Percentiles rank a stretch among this genome's conserved stretches.
These are phyloP conservation scores for Endotricha flammealis DNA, from an alignment of 2,888 invertebrate species.

Conservation along the genomic window DNA sequence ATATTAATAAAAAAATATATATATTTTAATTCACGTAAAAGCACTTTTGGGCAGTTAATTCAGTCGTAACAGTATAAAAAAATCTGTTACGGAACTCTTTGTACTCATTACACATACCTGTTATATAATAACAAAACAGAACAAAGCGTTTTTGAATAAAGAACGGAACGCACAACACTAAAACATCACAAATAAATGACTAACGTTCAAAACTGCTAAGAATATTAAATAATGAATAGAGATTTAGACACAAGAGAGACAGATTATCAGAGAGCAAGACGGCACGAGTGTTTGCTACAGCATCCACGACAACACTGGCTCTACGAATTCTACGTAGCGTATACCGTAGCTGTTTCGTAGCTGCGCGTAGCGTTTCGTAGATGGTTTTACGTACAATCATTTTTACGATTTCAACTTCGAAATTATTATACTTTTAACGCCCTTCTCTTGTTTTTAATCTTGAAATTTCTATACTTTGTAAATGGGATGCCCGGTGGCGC, in stretches of 20 bases:
- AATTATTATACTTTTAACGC: background rate
- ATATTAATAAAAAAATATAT: too few relatives aligned
- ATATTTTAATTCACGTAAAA: too few relatives aligned
- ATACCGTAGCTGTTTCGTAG: constrained; percentile 21
- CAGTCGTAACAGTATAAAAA: too few relatives aligned
- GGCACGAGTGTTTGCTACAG: constrained; percentile 17
- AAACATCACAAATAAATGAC: constrained; percentile 8
- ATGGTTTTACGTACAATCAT: too few relatives aligned
- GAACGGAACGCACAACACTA: constrained; percentile 6
- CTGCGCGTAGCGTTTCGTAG: constrained; percentile 33
- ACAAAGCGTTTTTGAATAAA: constrained; percentile 14
- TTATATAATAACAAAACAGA: constrained; percentile 29
- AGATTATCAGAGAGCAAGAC: constrained; percentile 11
- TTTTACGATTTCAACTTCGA: background rate
- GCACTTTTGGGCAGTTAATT: too few relatives aligned
- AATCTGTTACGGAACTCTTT: constrained; percentile 11
- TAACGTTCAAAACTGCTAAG: constrained; percentile 4
- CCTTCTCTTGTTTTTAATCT: too few relatives aligned
- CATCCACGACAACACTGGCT: constrained; percentile 28
- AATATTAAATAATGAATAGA: constrained; percentile 13
- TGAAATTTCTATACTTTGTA: too few relatives aligned
- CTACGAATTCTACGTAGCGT: constrained; percentile 13
- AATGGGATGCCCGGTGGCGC: too few relatives aligned
- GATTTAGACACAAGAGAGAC: constrained; percentile 15
- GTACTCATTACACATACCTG: constrained; percentile 26